Evolutionary conservation across 2,797 vertebrate genomes (phyloP).

Genomic region (Eurystomus glaucurus): DNA sequence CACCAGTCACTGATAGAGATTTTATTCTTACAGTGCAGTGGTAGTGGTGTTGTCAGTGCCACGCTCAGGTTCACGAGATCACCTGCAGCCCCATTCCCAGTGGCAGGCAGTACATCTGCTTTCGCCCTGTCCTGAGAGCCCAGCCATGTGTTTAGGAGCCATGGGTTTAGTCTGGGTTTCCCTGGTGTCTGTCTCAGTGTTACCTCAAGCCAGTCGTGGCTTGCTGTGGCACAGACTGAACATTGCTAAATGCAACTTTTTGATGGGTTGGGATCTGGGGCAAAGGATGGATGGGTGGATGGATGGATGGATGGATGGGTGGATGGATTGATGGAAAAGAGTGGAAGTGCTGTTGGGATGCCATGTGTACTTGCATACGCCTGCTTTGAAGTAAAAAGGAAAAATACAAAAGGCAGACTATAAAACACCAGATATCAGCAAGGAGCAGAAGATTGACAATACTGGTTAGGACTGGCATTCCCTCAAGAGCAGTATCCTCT

Average conservation of each 20-base stretch:
- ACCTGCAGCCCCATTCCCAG: background rate
- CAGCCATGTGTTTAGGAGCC: background rate
- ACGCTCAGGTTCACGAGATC: rapidly evolving
- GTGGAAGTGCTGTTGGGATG: background rate
- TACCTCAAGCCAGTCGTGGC: background rate
- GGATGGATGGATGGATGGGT: too few relatives aligned
- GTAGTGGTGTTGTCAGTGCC: background rate
- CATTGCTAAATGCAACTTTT: background rate
- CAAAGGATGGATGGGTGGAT: background rate
- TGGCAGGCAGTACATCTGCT: background rate
- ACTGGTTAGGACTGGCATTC: background rate
- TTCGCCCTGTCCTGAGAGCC: background rate
- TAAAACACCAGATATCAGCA: background rate
- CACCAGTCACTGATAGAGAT: too few relatives aligned
- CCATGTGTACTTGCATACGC: rapidly evolving
- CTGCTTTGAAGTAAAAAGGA: background rate
- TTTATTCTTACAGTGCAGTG: background rate
- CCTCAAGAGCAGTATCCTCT: background rate
- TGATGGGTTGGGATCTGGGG: background rate
- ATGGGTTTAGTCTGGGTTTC: background rate
- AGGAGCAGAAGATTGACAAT: background rate
- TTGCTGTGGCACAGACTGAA: background rate
- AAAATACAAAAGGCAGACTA: background rate
- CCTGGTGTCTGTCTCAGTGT: rapidly evolving
- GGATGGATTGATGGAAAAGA: background rate